A percentile compares a stretch with the other conserved stretches of the same genome.
Evolutionary conservation across 2,797 vertebrate species (phyloP).

Genomic region (Rhodeus uyekii): DNA sequence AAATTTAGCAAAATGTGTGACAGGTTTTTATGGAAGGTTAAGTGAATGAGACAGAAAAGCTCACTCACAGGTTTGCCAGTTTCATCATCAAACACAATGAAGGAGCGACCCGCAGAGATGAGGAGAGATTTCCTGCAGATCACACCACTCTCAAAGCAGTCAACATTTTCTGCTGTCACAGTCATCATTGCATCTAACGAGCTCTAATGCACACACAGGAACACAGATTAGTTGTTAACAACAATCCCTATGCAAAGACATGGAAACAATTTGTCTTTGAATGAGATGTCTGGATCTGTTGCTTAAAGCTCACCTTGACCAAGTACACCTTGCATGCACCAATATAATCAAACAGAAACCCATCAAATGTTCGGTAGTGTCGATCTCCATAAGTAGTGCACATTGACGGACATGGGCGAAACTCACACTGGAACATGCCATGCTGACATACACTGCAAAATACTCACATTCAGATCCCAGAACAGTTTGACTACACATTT

Average conservation of each 20-base stretch:
- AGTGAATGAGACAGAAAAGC: background rate
- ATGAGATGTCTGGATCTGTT: background rate
- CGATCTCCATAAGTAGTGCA: slow-evolving; percentile 92
- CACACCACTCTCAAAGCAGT: slow-evolving; percentile 87
- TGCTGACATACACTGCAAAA: slow-evolving; percentile 86
- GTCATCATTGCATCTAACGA: slow-evolving; percentile 79
- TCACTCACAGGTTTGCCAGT: slow-evolving; percentile 86
- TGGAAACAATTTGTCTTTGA: background rate
- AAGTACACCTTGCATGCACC: slow-evolving; percentile 91
- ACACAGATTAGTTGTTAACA: background rate
- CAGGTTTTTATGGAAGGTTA: background rate
- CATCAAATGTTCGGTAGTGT: slow-evolving; percentile 94
- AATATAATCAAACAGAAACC: slow-evolving; percentile 90
- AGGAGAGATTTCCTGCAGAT: slow-evolving; percentile 90
- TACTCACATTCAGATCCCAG: slow-evolving; percentile 35
- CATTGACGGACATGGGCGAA: slow-evolving; percentile 90
- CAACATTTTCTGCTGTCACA: slow-evolving; percentile 85
- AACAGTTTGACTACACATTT: background rate
- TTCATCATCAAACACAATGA: slow-evolving; percentile 86
- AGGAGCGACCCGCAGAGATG: slow-evolving; percentile 82
- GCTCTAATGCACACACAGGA: slow-evolving; percentile 73
- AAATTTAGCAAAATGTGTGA: background rate
- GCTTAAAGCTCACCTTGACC: slow-evolving; percentile 82
- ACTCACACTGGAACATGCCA: slow-evolving; percentile 88
- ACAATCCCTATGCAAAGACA: background rate